These are phyloP conservation scores for Limnothrissa miodon DNA, from an alignment of 2,113 vertebrate species.

Conservation along the genomic window DNA sequence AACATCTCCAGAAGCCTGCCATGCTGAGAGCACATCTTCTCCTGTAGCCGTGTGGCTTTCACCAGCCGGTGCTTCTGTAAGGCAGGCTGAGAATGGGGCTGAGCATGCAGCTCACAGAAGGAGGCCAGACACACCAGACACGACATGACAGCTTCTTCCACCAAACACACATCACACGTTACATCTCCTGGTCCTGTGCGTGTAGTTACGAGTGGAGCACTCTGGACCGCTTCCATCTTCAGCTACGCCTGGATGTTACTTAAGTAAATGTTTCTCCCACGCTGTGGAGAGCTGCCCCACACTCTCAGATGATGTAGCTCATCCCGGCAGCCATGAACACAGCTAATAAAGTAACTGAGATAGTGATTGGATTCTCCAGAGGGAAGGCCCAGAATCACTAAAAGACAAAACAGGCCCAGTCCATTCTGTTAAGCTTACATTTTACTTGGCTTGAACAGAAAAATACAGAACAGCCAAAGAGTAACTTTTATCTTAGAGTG, in stretches of 20 bases:
- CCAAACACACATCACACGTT: neutral
- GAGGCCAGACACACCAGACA: constrained; percentile 24
- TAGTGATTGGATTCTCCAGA: too few relatives aligned
- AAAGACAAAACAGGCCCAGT: neutral
- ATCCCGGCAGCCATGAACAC: neutral
- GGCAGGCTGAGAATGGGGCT: neutral
- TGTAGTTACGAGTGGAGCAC: neutral
- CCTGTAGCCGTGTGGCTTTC: neutral
- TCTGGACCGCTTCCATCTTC: neutral
- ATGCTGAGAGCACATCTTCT: neutral
- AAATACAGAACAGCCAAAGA: neutral
- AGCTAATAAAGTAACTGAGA: neutral
- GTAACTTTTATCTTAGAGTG: neutral
- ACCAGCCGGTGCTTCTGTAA: neutral
- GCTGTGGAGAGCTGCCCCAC: neutral
- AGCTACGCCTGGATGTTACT: neutral
- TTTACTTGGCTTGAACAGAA: neutral
- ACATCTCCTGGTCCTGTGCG: neutral
- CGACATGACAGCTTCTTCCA: constrained; percentile 10
- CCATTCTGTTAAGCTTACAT: neutral
- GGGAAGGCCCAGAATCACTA: neutral
- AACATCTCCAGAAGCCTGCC: constrained; percentile 24
- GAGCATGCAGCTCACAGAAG: constrained; percentile 27
- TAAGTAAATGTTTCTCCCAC: neutral
- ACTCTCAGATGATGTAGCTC: neutral